A percentile compares a stretch with the other conserved stretches of the same genome.
These are phyloP conservation scores for Meteorus sp. DNA, from an alignment of 1,140 invertebrate genomes.

Conservation along the genomic window DNA sequence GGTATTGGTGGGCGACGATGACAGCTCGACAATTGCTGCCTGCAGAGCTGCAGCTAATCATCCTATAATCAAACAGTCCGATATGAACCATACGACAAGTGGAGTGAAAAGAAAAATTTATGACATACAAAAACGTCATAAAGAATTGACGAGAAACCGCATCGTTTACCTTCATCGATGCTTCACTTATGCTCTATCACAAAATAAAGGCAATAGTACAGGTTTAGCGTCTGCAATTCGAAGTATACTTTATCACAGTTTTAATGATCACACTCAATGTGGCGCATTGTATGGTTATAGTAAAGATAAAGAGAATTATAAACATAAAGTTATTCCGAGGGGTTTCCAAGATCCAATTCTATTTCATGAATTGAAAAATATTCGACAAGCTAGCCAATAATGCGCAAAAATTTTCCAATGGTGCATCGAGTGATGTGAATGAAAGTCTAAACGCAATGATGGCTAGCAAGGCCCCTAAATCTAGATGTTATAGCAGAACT, in stretches of 20 bases:
- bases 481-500: neutral
- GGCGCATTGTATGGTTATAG: neutral
- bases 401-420: neutral
- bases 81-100: slow-evolving; percentile 4
- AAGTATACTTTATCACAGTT: neutral
- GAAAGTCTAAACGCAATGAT: slow-evolving; percentile 15
- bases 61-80: neutral
- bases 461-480: slow-evolving; percentile 18
- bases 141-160: neutral
- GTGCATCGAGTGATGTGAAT: slow-evolving; percentile 1
- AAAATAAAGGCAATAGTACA: neutral
- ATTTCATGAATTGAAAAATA: neutral
- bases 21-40: slow-evolving; percentile 6
- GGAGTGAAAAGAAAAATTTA: slow-evolving; percentile 6
- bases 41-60: neutral
- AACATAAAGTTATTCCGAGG: neutral
- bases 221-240: neutral
- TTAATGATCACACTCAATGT: neutral
- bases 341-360: neutral
- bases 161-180: slow-evolving; percentile 7
- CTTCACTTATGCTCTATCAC: neutral
- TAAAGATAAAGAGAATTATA: slow-evolving; percentile 1
- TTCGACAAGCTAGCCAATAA: neutral
- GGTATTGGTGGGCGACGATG: slow-evolving; percentile 14
- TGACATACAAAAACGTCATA: neutral